Conservation (phyloP, 2,113 vertebrate genomes). For the Rattus norvegicus region DNA sequence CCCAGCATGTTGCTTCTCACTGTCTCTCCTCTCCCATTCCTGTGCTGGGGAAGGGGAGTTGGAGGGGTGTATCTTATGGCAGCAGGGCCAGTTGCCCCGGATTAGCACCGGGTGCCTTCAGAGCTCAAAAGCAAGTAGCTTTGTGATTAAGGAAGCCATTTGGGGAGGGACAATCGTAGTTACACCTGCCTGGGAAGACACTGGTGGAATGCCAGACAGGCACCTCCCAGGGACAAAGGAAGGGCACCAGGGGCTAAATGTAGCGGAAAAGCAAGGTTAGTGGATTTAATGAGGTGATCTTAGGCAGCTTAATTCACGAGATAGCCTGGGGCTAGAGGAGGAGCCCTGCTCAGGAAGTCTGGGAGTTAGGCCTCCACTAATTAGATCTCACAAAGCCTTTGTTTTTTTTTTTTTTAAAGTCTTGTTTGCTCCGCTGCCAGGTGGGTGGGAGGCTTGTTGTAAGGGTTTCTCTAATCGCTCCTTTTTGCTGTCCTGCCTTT, state of each 20-base stretch:
- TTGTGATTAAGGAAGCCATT: neutral
- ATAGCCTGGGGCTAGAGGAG: conserved; percentile 65
- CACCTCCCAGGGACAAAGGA: conserved; percentile 51
- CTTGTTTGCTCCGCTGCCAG: neutral
- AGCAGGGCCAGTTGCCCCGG: neutral
- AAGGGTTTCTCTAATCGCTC: neutral
- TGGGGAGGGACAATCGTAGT: neutral
- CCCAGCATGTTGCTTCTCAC: neutral
- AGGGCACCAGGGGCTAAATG: conserved; percentile 63
- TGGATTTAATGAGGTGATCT: conserved; percentile 65
- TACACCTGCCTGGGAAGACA: conserved; percentile 14
- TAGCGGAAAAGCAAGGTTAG: conserved; percentile 61
- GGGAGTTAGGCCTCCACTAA: conserved; percentile 49
- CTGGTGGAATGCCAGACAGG: neutral
- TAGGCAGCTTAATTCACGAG: conserved; percentile 47
- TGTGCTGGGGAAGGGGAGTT: fast-evolving
- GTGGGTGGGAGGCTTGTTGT: neutral
- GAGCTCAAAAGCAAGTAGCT: neutral
- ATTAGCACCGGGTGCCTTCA: neutral
- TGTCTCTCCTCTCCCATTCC: neutral
- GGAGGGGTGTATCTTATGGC: neutral
- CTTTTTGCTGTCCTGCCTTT: neutral
- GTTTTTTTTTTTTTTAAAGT: neutral
- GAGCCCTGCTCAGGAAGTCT: neutral
- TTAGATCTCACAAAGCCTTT: conserved; percentile 52